Conservation (phyloP, 2,888 invertebrate species). For the Sylvicola fuscatus region DNA sequence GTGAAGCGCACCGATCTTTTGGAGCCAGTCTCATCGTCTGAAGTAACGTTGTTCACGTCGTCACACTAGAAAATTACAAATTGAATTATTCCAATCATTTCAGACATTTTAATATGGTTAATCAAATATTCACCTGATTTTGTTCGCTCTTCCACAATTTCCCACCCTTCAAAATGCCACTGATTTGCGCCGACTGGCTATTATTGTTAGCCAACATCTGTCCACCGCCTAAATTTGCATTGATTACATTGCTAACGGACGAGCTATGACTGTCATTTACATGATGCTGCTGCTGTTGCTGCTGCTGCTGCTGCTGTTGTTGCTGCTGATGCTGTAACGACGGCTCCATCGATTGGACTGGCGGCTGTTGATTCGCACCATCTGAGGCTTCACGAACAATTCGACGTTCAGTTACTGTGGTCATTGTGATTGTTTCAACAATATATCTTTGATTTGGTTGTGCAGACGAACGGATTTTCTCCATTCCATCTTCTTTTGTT, state of each 20-base stretch:
- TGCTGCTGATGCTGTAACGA: background rate
- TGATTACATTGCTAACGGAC: slow-evolving; percentile 1
- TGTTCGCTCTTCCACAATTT: slow-evolving; percentile 46
- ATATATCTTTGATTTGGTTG: slow-evolving; percentile 29
- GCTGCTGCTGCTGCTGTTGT: background rate
- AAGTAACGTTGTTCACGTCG: slow-evolving; percentile 21
- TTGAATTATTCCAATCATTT: background rate
- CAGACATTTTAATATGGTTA: background rate
- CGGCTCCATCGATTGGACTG: slow-evolving; percentile 5
- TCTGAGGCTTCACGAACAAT: slow-evolving; percentile 31
- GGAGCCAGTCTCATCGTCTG: slow-evolving; percentile 30
- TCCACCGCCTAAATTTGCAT: too few species aligned
- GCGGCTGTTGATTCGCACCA: background rate
- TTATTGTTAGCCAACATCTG: slow-evolving; percentile 1
- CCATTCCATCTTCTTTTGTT: slow-evolving; percentile 9
- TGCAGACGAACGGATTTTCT: slow-evolving; percentile 12
- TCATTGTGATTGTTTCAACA: slow-evolving; percentile 46
- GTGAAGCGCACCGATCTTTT: slow-evolving; percentile 46
- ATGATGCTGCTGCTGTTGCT: background rate
- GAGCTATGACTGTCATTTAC: too few species aligned
- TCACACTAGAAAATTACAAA: slow-evolving; percentile 11
- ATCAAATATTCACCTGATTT: slow-evolving; percentile 26
- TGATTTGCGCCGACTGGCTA: slow-evolving; percentile 30
- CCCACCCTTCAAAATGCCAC: slow-evolving; percentile 60
- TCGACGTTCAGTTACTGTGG: slow-evolving; percentile 41